phyloP scores from a whole-genome alignment of 2,113 vertebrate species.

The Lethenteron camtschaticum region DNA sequence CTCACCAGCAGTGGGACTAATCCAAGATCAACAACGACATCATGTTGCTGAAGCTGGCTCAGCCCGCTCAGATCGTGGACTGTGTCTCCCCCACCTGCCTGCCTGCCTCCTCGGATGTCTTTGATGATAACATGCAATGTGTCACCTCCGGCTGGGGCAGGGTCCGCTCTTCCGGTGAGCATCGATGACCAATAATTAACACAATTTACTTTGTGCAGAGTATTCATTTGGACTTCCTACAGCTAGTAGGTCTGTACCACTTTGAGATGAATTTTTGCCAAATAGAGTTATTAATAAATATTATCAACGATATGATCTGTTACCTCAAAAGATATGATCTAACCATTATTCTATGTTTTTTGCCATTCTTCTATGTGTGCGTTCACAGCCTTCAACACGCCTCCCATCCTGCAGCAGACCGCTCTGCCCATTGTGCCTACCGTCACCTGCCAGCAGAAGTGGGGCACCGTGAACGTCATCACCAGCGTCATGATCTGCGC shows the following conservation, averaged over 20 bases:
- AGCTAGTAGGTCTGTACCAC: too few species aligned
- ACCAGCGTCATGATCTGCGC: conserved; percentile 40
- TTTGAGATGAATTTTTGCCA: too few species aligned
- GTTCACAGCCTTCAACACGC: conserved; percentile 25
- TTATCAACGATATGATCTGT: too few species aligned
- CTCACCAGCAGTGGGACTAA: neutral
- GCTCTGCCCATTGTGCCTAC: conserved; percentile 44
- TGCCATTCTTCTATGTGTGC: neutral
- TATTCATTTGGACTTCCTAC: too few species aligned
- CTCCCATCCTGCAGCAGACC: conserved; percentile 38
- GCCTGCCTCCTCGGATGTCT: neutral
- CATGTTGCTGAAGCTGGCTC: neutral
- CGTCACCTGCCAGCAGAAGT: conserved; percentile 22
- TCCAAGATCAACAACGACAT: neutral
- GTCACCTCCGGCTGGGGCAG: conserved; percentile 4
- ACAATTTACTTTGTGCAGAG: too few species aligned
- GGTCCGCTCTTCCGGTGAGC: neutral
- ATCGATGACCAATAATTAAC: too few species aligned
- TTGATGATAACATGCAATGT: neutral
- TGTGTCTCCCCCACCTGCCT: neutral
- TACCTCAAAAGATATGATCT: too few species aligned
- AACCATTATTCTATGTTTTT: too few species aligned
- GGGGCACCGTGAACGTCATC: conserved; percentile 27
- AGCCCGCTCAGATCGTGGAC: neutral
- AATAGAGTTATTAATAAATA: too few species aligned